Evolutionary conservation across 1,140 invertebrate genomes (phyloP).

Genomic region (Eubasilissa regina): DNA sequence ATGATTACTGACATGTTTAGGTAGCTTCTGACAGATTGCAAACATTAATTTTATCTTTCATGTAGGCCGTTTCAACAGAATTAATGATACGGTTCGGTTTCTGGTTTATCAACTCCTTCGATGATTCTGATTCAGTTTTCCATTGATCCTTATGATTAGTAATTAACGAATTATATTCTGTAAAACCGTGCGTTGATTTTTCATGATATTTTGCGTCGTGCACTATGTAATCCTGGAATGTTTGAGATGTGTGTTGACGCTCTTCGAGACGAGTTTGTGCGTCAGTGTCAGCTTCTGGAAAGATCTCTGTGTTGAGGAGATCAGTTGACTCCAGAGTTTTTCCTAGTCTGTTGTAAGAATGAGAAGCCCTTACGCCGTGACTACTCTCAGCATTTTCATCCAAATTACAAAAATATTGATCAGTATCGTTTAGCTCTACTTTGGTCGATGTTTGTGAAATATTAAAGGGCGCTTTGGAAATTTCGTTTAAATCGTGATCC

Average conservation of each 20-base stretch:
- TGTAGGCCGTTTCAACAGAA: constrained; percentile 19
- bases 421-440: neutral
- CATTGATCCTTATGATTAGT: neutral
- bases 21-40: neutral
- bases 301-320: neutral
- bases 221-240: no score
- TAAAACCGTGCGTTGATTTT: no score
- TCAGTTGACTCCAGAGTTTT: constrained; percentile 26
- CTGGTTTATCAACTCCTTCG: constrained; percentile 18
- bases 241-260: neutral
- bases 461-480: neutral
- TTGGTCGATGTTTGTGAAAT: neutral
- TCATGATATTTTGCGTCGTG: no score
- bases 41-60: constrained; percentile 22
- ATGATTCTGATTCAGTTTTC: neutral
- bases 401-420: neutral
- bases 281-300: neutral
- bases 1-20: constrained; percentile 6
- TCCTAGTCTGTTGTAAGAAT: constrained; percentile 11
- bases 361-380: neutral
- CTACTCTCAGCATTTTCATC: neutral
- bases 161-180: no score
- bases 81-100: neutral
- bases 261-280: neutral
- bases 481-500: neutral